Evolutionary conservation across 2,888 invertebrate species (phyloP).

Genomic region (Epinotia demarniana): DNA sequence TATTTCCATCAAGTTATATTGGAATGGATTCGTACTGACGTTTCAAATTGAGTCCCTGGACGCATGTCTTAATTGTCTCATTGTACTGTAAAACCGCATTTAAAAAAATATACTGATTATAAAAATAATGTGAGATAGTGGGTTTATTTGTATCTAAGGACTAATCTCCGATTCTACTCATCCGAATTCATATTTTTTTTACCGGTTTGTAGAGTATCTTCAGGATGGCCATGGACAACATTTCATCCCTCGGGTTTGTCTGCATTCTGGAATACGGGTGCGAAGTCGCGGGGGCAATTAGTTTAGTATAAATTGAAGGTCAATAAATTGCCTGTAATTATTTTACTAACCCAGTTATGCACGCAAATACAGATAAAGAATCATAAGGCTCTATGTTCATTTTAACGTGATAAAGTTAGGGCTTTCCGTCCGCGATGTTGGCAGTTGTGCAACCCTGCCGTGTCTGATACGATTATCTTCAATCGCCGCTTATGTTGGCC

Average conservation of each 20-base stretch:
- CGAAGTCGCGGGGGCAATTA: too few relatives aligned
- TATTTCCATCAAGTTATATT: too few relatives aligned
- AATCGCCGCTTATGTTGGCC: constrained; percentile 42
- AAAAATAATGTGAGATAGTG: too few relatives aligned
- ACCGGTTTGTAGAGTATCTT: neutral
- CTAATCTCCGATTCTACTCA: too few relatives aligned
- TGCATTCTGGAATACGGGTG: too few relatives aligned
- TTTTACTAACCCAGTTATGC: constrained; percentile 37
- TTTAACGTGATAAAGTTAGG: constrained; percentile 2
- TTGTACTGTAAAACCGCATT: neutral
- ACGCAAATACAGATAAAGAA: constrained; percentile 24
- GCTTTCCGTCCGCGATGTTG: constrained; percentile 30
- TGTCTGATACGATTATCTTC: constrained; percentile 44
- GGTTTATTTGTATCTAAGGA: too few relatives aligned
- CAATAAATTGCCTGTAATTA: constrained; percentile 38
- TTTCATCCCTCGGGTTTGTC: too few relatives aligned
- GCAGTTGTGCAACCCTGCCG: constrained; percentile 39
- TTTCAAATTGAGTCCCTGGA: too few relatives aligned
- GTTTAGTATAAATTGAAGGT: constrained; percentile 22
- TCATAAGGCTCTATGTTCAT: constrained; percentile 16
- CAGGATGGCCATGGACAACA: too few relatives aligned
- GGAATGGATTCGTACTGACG: too few relatives aligned
- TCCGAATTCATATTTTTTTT: too few relatives aligned
- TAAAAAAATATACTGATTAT: neutral
- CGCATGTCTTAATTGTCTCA: too few relatives aligned